Conservation (phyloP, 1,140 invertebrate genomes). For the Hydropsyche tenuis region DNA sequence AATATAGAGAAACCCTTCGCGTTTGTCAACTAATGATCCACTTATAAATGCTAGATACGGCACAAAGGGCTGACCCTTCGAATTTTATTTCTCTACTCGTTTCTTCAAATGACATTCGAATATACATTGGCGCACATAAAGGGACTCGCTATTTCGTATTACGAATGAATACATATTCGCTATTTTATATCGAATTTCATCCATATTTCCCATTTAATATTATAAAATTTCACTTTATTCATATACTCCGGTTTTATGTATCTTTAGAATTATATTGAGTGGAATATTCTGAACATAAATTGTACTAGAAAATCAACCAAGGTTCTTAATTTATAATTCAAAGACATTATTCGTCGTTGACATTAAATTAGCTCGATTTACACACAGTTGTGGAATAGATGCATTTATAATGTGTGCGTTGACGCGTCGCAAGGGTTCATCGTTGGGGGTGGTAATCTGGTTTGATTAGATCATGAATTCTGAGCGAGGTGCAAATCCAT, state of each 20-base stretch:
- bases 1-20: not conserved
- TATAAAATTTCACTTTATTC: too few relatives aligned
- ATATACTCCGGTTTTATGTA: not conserved
- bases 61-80: too few relatives aligned
- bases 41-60: too few relatives aligned
- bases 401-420: not conserved
- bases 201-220: too few relatives aligned
- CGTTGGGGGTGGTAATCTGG: not conserved
- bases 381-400: not conserved
- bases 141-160: too few relatives aligned
- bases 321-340: not conserved
- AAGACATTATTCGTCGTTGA: not conserved
- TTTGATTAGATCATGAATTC: conserved; percentile 22
- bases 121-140: too few relatives aligned
- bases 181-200: too few relatives aligned
- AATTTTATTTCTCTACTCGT: too few relatives aligned
- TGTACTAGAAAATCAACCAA: not conserved
- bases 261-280: not conserved
- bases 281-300: not conserved
- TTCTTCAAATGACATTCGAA: too few relatives aligned
- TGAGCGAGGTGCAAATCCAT: conserved; percentile 18
- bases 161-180: too few relatives aligned
- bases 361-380: not conserved
- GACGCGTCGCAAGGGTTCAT: conserved; percentile 3
- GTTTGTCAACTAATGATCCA: too few relatives aligned